Base-by-base conservation (phyloP, 2,888 invertebrate species). In the Liodrosophila aerea region DNA sequence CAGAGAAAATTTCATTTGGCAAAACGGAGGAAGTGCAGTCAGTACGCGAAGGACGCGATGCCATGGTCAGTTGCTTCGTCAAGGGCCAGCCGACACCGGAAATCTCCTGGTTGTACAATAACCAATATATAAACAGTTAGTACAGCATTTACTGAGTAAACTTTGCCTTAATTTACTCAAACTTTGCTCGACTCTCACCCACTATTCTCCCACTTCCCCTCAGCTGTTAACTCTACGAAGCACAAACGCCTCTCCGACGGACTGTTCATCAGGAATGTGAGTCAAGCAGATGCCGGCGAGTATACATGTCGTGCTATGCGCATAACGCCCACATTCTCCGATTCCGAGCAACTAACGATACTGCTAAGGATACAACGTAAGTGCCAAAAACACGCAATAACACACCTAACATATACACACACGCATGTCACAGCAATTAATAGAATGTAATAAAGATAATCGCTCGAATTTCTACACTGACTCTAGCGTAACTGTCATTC, bases 271-370 rank as follows among this genome's bases (percentile, higher is more conserved):
- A 90, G 89, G 75, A 92, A 92, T 73, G 91, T 92, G n/a, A 90
- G 90, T 15, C 89, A 91, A 68, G 88, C 90, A 31, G 92, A 93
- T 86, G 91, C 91, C 64, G 92, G 92, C 49, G 91, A 91, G 70
- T 93, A 92, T 80, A 91, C 91, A 43, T 93, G 93, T 84, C 90
- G 91, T 74, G 93, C 92, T 7, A 90, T 91, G 80, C 92, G 92
- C 76, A 89, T 90, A 46, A 91, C 90, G 46, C 87, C 89, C 43
- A 90, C 89, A 51, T 91, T 91, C 50, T 91, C 92, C 63, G 91
- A 91, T 70, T 89, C 92, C 29, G 89, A 91, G 71, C 91, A 92
- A 69, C 90, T 91, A 83, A 91, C 91, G 74, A 92, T 93, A 75
- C 88, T 90, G 63, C 88, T 93, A 61, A 90, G 91, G 78, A 92